Evolutionary conservation across 2,113 vertebrate species (phyloP), one percentile per base, ranked within the genome.

Genomic region (Puntigrus tetrazona): DNA sequence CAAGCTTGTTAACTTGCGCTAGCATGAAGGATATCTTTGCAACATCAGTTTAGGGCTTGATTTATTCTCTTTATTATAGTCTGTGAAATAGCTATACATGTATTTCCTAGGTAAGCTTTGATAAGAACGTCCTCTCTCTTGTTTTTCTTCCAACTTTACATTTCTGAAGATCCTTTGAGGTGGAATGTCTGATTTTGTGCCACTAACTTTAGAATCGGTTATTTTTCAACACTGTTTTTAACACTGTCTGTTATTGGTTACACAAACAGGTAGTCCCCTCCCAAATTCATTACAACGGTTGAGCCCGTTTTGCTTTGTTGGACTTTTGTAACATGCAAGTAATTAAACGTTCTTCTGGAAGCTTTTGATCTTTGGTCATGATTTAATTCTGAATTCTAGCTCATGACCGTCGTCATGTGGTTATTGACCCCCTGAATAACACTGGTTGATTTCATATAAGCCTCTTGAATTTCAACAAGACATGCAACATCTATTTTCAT

Each of bases 401-500:
- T 29, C 80, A 81, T 63, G 67, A 52, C 43, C 7, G 20, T 16
- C 41, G 3, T n/a, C 80, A 82, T 86, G 34, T 86, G 84, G 83
- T 83, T 43, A 73, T 45, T 83, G 72, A 82, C 82, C 77, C 65
- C 18, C 18, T 78, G 38, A 43, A 45, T 22, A 74, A 59, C 7
- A 45, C 38, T 50, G 78, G n/a, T 20, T 59, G 76, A 83, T 72
- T 78, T 61, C 45, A 65, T 83, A 36, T 78, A 86, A 88, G 75
- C 85, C 72, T 70, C 80, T 86, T 86, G 83, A 4, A 20, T 63
- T 82, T 87, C 73, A 83, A 52, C 69, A 81, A 29, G 67, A 36
- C 70, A 80, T 69, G 61, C 47, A 74, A 81, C 80, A 84, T 77
- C 41, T 78, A 72, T 88, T 85, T 87, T 87, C 41, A 85, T 87